phyloP scores from a whole-genome alignment of 2,113 vertebrate genomes.

The Panurus biarmicus region DNA sequence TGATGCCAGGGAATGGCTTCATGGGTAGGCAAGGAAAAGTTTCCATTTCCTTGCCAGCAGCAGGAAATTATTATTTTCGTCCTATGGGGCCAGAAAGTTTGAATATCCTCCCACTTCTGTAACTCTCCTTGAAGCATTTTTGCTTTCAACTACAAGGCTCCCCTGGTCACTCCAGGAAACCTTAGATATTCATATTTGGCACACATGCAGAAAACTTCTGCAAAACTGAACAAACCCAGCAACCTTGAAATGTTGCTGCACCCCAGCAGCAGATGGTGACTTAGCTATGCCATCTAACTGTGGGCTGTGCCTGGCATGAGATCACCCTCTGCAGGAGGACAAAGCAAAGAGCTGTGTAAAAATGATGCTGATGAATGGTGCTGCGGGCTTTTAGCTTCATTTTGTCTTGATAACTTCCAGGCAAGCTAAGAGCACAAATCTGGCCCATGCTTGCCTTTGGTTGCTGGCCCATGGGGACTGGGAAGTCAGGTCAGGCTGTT shows the following conservation, averaged over 20 bases:
- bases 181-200: not conserved
- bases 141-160: not conserved
- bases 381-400: not conserved
- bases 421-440: not conserved
- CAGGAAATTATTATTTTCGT: not conserved
- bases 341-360: not conserved
- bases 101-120: not conserved
- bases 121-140: not conserved
- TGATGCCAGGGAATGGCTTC: not conserved
- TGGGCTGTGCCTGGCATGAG: not conserved
- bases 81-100: not conserved
- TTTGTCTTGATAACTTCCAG: not conserved
- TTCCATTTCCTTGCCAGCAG: not conserved
- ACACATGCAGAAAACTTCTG: not conserved
- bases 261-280: not conserved
- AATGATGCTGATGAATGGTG: not conserved
- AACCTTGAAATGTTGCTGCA: not conserved
- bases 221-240: not conserved
- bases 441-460: not conserved
- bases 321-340: not conserved
- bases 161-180: not conserved
- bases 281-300: rapidly evolving
- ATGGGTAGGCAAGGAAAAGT: not conserved
- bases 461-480: not conserved
- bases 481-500: not conserved